Base-by-base conservation (phyloP, 2,797 vertebrate species). In the Moxostoma hubbsi region DNA sequence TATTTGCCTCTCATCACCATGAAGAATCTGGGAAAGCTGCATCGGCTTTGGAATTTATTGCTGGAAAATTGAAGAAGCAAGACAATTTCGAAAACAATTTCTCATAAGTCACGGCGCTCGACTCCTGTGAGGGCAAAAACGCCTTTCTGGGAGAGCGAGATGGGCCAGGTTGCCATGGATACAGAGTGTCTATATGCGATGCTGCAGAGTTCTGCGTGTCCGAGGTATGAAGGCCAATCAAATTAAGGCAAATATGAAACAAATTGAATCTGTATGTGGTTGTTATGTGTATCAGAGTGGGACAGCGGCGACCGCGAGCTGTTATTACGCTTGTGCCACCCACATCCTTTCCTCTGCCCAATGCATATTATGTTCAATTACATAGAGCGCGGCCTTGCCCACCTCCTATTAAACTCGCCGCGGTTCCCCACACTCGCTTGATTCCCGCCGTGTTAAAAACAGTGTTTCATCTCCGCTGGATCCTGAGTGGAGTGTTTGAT, bases 11-110 rank as follows among this genome's bases (percentile, higher is more conserved):
- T 5, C 63, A 68, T 86, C 69, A 80, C 86, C 51, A 45, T 85
- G 83, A 87, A 85, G 86, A 90, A 90, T 87, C 73, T 73, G 79
- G 80, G 84, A 86, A 90, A 77, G 84, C 88, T 89, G 90, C 85
- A 36, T 46, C 81, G 47, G 80, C 87, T 89, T 92, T 90, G 89
- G 84, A 90, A 92, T 92, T 89, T 86, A 89, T 85, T 82, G 85
- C 77, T 66, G 55, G 84, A 83, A 92, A 92, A 92, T 92, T 93
- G 91, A 91, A 92, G 89, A 89, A 87, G 87, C 86, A 85, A 89
- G 88, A 91, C 90, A 93, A 93, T 93, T 93, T 90, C 80, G 86
- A 90, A 91, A 92, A 92, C 90, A 91, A 90, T 92, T 92, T 93
- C 87, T 89, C 87, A 85, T 90, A 91, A 91, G 90, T 92, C 90